Base-by-base conservation (phyloP, 2,113 vertebrate species). In the Cygnus buccinator region DNA sequence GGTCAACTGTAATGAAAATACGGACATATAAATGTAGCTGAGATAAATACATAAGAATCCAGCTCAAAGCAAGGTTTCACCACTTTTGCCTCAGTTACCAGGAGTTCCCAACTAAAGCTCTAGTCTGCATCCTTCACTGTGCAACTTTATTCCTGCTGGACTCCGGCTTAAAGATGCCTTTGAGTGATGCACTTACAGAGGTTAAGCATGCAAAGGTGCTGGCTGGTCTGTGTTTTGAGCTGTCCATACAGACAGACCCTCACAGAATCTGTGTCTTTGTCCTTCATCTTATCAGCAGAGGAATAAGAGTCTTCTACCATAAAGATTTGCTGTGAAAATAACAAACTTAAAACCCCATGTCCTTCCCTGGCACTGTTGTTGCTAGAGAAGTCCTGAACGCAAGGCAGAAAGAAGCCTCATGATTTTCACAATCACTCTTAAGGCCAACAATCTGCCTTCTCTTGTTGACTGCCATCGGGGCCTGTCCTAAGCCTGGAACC, bases 221-320 rank as follows among this genome's bases (percentile, higher is more conserved):
- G 46, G 17, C 23, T 44, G 28, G 18, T 74, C 76, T 67, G 55
- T 92, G 44, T 39, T 90, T n/a, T 5, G 9, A 86, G 35, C 35
- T 79, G 44, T 55, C 54, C 26, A 17, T 16, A 22, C 31, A n/a
- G 29, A 44, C 1, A 77, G 13, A 87, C 1, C 14, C 28, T 75
- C 61, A 68, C 19, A 0, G 0, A 41, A 81, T 17, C 11, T 3
- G 11, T 13, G 54, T 66, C 55, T 70, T 2, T 2, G 55, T 86
- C 55, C 68, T 66, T 59, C 52, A 55, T 0, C n/a, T 74, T n/a
- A 86, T 6, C 17, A 90, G 39, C 59, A 90, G 50, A 63, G n/a
- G 22, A 72, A 20, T 44, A 95, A 28, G 11, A 16, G 8, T 29
- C 62, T 90, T 71, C 43, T 48, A 2, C 23, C n/a, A 67, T 6